phyloP scores from a whole-genome alignment of 2,113 vertebrate species.

The Jaculus jaculus region DNA sequence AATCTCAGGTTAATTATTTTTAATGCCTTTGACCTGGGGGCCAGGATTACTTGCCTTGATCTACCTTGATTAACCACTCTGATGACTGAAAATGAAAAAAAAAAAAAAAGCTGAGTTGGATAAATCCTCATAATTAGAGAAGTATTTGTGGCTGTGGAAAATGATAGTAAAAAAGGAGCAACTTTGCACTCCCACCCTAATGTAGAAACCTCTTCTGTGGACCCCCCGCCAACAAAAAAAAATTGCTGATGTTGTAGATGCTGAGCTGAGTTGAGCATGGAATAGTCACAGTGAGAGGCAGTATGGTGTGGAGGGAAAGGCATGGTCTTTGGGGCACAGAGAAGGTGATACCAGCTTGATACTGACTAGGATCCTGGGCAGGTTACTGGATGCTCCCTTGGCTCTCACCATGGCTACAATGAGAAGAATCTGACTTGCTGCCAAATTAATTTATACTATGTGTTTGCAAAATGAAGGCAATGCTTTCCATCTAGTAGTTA shows the following conservation, averaged over 20 bases:
- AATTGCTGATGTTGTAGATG: background rate
- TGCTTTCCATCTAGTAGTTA: background rate
- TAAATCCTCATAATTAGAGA: background rate
- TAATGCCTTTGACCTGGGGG: conserved; percentile 27
- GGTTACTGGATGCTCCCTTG: background rate
- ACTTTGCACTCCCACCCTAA: background rate
- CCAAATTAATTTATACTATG: background rate
- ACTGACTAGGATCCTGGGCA: background rate
- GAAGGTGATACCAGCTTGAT: background rate
- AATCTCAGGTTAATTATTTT: conserved; percentile 36
- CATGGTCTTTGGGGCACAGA: background rate
- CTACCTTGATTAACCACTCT: conserved; percentile 13
- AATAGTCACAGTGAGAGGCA: background rate
- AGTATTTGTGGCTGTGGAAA: background rate
- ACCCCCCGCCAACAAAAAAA: too few relatives aligned
- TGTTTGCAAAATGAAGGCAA: conserved; percentile 19
- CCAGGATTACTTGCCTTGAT: conserved; percentile 44
- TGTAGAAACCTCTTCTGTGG: background rate
- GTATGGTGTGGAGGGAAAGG: background rate
- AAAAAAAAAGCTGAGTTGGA: background rate
- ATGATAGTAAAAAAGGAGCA: background rate
- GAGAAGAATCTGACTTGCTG: conserved; percentile 38
- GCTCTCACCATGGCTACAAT: background rate
- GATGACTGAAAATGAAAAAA: conserved; percentile 12
- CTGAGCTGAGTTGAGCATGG: background rate